Conservation (phyloP, 2,797 vertebrate species). For the Melanogrammus aeglefinus region DNA sequence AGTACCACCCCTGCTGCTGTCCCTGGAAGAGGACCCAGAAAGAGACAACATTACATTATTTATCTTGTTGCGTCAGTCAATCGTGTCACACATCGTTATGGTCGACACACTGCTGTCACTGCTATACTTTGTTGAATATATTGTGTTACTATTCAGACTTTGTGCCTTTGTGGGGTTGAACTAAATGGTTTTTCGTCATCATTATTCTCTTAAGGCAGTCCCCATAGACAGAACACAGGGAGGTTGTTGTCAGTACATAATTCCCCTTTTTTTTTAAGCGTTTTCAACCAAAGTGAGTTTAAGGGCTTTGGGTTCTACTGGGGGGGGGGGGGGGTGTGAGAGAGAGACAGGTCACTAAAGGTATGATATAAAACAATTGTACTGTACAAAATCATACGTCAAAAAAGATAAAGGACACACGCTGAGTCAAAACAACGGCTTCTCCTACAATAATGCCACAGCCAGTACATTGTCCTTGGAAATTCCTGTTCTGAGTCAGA, state of each 20-base stretch:
- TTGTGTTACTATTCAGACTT: not conserved
- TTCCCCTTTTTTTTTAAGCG: conserved; percentile 18
- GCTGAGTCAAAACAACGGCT: too few species aligned
- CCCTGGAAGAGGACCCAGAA: not conserved
- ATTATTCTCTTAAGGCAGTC: not conserved
- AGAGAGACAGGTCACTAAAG: not conserved
- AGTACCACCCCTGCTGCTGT: not conserved
- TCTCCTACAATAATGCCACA: too few species aligned
- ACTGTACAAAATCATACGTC: too few species aligned
- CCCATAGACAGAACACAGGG: not conserved
- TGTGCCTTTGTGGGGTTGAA: not conserved
- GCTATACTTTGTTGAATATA: not conserved
- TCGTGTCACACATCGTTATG: not conserved
- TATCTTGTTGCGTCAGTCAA: not conserved
- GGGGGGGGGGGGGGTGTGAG: not conserved
- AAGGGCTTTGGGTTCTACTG: conserved; percentile 56
- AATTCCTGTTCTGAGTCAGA: too few species aligned
- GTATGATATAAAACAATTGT: too few species aligned
- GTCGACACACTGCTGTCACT: not conserved
- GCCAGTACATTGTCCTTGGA: too few species aligned
- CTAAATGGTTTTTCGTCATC: not conserved
- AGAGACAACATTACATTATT: not conserved
- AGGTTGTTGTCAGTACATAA: too few species aligned
- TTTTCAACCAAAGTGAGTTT: conserved; percentile 18
- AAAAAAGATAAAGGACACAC: too few species aligned